Evolutionary conservation across 2,113 vertebrate species (phyloP).

Genomic region (Cyprinodon tularosa): DNA sequence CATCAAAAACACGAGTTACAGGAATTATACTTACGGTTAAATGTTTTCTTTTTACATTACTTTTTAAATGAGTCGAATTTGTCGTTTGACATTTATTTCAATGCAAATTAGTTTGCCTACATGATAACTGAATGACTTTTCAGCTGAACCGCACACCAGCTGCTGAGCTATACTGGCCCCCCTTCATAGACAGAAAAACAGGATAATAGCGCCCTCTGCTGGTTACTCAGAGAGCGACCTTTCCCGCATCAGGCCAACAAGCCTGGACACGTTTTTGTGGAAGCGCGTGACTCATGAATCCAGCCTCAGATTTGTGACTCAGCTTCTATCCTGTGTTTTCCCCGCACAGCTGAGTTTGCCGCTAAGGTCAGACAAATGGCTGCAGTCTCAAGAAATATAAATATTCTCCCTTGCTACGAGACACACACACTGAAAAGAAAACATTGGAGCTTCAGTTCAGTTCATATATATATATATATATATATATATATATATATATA

Average conservation of each 20-base stretch:
- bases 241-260: background rate
- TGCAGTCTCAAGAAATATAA: slow-evolving; percentile 2
- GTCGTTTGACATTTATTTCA: slow-evolving; percentile 31
- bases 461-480: too few species aligned
- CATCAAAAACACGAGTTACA: background rate
- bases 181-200: background rate
- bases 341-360: slow-evolving; percentile 37
- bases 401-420: background rate
- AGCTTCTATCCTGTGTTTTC: slow-evolving; percentile 24
- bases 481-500: too few species aligned
- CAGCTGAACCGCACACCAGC: background rate
- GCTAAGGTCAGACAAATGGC: slow-evolving; percentile 39
- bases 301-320: slow-evolving; percentile 39
- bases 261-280: slow-evolving; percentile 36
- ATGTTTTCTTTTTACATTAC: background rate
- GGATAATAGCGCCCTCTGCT: slow-evolving; percentile 43
- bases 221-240: slow-evolving; percentile 9
- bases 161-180: too few species aligned
- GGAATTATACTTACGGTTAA: background rate
- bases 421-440: background rate
- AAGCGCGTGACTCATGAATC: slow-evolving; percentile 51
- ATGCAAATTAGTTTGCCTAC: slow-evolving; percentile 1
- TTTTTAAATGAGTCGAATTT: slow-evolving; percentile 26
- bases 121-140: slow-evolving; percentile 35
- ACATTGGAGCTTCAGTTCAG: background rate